These are phyloP conservation scores for Acanthaster planci DNA, from an alignment of 35 echinoderm and acorn worm genomes.

Conservation along the genomic window DNA sequence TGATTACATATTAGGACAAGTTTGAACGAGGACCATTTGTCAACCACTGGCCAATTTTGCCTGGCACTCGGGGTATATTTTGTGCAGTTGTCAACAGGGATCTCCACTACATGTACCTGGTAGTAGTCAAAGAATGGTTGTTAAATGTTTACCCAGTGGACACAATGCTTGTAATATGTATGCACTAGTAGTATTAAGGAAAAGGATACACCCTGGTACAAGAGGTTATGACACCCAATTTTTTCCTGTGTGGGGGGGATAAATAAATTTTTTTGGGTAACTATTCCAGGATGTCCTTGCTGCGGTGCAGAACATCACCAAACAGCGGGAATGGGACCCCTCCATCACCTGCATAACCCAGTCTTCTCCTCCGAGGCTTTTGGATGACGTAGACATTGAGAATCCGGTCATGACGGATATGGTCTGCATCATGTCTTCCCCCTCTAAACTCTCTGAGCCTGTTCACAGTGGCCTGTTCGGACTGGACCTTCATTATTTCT, in stretches of 20 bases:
- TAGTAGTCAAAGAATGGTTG: no score
- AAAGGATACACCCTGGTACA: no score
- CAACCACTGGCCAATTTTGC: no score
- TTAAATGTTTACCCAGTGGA: no score
- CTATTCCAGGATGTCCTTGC: constrained; percentile 33
- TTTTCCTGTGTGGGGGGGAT: neutral
- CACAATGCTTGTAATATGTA: no score
- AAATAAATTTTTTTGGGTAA: neutral
- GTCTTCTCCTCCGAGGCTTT: constrained; percentile 1
- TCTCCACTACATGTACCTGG: no score
- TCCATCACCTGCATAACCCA: neutral
- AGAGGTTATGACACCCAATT: neutral
- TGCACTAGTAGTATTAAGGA: no score
- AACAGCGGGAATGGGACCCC: constrained; percentile 36
- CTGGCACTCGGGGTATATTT: no score
- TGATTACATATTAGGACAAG: no score
- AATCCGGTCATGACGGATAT: constrained; percentile 28
- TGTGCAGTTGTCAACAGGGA: no score
- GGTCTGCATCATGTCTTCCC: neutral
- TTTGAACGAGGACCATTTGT: no score
- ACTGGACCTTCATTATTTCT: no score
- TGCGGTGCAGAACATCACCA: constrained; percentile 41
- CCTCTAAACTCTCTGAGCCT: neutral
- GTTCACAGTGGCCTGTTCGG: neutral
- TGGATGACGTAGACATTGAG: constrained; percentile 15